Base-by-base conservation (phyloP, 1,140 invertebrate species). In the Panagrolaimus sp. region DNA sequence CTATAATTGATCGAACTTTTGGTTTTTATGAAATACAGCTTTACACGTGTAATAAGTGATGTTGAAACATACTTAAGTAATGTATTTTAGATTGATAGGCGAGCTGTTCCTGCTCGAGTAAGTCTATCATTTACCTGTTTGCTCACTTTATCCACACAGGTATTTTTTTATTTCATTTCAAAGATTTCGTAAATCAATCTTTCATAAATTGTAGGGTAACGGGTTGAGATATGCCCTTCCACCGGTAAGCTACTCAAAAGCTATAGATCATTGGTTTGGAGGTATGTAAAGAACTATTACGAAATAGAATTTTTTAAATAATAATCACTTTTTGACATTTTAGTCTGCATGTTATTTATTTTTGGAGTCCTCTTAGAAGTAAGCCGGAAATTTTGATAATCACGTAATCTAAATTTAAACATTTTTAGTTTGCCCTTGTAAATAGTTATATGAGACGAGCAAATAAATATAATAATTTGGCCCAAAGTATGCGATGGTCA, bases 381-480 rank as follows among this genome's bases (percentile, higher is more conserved):
- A 38, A 38, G 31, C 31, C 31, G 31, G 31, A 38, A 38, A 38
- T 38, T 38, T 38, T 38, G 2, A 4, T 4, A 38, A 38, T 38
- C 31, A 38, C 31, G 31, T 38, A 38, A 38, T 38, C 7, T 2
- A 38, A 2, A 38, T 38, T 38, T 38, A 38, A 38, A 4, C 31
- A 2, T 38, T 38, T 38, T 38, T 38, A 38, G 31, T 64, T 44
- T 25, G 63, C 63, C 11, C 42, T 64, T 47, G 63, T 64, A 47
- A 64, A 64, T 43, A 64, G 63, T 38, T 64, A 64, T 31, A 64
- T 64, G 63, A 44, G 63, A 25, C 14, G 63, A 38, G 63, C 63
- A 47, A 64, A 44, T 14, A 64, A 64, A 47, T 64, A 44, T 20
- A 47, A 64, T 23, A 64, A 47, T 14, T 25, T 64, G 16, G 63